Evolutionary conservation across 2,888 invertebrate genomes (phyloP), one percentile per base, ranked within the genome.

Genomic region (Volucella inflata): DNA sequence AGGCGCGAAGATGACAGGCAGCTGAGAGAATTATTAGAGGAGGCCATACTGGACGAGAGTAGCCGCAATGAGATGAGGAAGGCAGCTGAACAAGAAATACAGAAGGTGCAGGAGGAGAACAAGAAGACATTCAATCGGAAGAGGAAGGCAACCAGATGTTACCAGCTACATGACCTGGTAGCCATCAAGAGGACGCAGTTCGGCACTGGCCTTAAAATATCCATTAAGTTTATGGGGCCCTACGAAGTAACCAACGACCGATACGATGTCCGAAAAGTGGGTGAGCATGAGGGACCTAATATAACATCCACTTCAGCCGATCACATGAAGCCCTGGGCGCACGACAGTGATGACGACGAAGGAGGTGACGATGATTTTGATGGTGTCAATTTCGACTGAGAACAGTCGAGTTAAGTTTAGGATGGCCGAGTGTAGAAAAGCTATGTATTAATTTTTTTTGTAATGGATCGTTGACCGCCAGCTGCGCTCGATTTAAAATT

Each of bases 91-190:
- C 2, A 50, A 16, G 11, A 6, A 14, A 51, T 51, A 51, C 50
- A 14, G 50, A 42, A 42, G 42, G 55, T 55, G 55, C 36, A 55
- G 36, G 55, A 36, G 36, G 36, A 55, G 38, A 57, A 53, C 10
- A 53, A 21, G 53, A 59, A 40, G 59, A 59, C 59, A 14, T 59
- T 59, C 59, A 59, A 59, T 59, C 40, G 59, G 40, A 62, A 44
- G 17, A 4, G 48, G 62, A 64, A 48, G 48, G 62, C 48, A 64
- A 30, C 30, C 30, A 64, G 8, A 64, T 64, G 48, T 30, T 36
- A 46, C 46, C 62, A 44, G 44, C 17, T 64, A 14, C 62, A 48
- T 48, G 48, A 64, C n/a, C 36, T 64, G 48, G 48, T 64, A 30
- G 46, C 62, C 12, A 59, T 21, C 21, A 3, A 21, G 3, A 21